Evolutionary conservation across 2,888 invertebrate genomes (phyloP).

Genomic region (Argyresthia goedartella): DNA sequence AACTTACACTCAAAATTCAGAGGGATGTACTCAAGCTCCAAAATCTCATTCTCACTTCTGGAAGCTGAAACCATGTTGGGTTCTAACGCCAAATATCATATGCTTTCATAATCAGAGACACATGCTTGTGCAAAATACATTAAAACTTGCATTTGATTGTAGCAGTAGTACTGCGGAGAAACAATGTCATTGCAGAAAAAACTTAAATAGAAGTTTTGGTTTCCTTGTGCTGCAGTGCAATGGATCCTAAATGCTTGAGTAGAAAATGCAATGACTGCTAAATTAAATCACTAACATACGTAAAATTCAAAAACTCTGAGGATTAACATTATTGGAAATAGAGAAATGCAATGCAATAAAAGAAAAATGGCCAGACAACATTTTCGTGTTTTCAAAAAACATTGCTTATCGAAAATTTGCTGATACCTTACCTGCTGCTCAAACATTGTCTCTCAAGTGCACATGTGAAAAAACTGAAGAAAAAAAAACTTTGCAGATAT

Average conservation of each 20-base stretch:
- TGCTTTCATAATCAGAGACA: not conserved
- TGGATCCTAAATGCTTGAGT: not conserved
- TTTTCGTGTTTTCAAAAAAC: no score
- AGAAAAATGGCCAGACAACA: not conserved
- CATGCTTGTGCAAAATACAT: not conserved
- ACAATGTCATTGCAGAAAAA: not conserved
- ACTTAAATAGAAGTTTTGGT: not conserved
- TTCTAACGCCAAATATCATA: not conserved
- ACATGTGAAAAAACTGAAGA: no score
- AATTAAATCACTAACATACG: not conserved
- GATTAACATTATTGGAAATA: not conserved
- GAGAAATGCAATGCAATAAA: not conserved
- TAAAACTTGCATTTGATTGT: not conserved
- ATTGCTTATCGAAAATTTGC: no score
- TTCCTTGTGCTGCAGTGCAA: not conserved
- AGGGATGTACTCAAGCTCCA: not conserved
- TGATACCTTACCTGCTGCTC: no score
- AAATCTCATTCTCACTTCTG: not conserved
- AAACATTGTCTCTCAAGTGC: no score
- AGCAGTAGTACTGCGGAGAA: not conserved
- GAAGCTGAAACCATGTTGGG: not conserved
- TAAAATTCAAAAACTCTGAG: not conserved
- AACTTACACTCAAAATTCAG: not conserved
- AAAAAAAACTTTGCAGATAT: no score
- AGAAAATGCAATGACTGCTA: not conserved